A percentile compares a stretch with the other conserved stretches of the same genome.
Conservation (phyloP, 2,797 vertebrate species). For the Enteromius afrohamiltoni region DNA sequence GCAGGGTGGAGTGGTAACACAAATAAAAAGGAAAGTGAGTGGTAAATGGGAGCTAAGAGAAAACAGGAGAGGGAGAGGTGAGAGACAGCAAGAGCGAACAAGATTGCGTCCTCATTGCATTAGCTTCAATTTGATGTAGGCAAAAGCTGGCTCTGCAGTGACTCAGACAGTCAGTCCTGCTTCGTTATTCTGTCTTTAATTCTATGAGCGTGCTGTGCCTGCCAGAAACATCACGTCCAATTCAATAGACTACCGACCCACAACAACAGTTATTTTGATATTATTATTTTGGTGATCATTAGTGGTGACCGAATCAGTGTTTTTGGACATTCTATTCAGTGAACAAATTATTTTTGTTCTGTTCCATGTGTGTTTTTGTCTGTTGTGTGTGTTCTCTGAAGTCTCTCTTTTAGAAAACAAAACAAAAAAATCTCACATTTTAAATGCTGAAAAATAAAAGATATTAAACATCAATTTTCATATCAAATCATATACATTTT, state of each 20-base stretch:
- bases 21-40: background rate
- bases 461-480: too few species aligned
- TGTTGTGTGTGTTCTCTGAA: background rate
- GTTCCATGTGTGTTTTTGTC: background rate
- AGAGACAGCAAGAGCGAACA: constrained; percentile 14
- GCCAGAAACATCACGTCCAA: background rate
- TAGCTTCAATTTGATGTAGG: constrained; percentile 45
- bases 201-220: constrained; percentile 18
- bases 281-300: background rate
- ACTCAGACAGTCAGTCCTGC: constrained; percentile 22
- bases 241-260: constrained; percentile 19
- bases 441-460: background rate
- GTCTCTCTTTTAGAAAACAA: background rate
- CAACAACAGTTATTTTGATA: constrained; percentile 13
- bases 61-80: background rate
- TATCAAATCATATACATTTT: too few species aligned
- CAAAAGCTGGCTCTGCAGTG: constrained; percentile 13
- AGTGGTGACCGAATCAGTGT: background rate
- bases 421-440: background rate
- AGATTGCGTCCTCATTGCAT: constrained; percentile 32
- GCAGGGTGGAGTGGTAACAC: background rate
- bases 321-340: background rate
- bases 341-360: background rate
- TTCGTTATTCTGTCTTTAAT: constrained; percentile 39
- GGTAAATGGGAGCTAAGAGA: background rate